Conservation (phyloP, 2,113 vertebrate genomes). For the Physeter macrocephalus region DNA sequence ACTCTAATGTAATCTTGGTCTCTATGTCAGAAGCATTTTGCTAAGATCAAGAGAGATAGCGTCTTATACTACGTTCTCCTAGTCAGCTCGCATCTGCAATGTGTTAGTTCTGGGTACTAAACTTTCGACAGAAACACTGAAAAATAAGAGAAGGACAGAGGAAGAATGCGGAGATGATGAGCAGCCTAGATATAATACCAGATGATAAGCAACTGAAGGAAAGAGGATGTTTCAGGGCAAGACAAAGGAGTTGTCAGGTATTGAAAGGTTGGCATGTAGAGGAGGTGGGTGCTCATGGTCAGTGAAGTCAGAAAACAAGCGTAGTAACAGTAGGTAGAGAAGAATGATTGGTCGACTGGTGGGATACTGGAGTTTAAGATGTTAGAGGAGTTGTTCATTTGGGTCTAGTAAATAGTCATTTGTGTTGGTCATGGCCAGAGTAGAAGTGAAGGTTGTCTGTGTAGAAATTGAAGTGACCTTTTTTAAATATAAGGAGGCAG, state of each 20-base stretch:
- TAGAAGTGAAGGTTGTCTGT: neutral
- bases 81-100: neutral
- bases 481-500: neutral
- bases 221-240: neutral
- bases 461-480: neutral
- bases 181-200: neutral
- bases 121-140: neutral
- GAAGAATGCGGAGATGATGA: neutral
- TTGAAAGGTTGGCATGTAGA: neutral
- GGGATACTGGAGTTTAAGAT: neutral
- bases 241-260: neutral
- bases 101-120: neutral
- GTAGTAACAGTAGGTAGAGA: neutral
- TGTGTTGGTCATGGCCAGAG: neutral
- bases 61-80: neutral
- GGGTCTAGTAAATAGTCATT: neutral
- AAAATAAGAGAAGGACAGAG: neutral
- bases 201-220: neutral
- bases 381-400: neutral
- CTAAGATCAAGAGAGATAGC: neutral
- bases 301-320: neutral
- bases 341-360: neutral
- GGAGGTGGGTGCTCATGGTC: neutral
- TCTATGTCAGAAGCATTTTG: slow-evolving; percentile 11
- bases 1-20: neutral